Base-by-base conservation (phyloP, 2,888 invertebrate genomes). In the Pyrochroa serraticornis region DNA sequence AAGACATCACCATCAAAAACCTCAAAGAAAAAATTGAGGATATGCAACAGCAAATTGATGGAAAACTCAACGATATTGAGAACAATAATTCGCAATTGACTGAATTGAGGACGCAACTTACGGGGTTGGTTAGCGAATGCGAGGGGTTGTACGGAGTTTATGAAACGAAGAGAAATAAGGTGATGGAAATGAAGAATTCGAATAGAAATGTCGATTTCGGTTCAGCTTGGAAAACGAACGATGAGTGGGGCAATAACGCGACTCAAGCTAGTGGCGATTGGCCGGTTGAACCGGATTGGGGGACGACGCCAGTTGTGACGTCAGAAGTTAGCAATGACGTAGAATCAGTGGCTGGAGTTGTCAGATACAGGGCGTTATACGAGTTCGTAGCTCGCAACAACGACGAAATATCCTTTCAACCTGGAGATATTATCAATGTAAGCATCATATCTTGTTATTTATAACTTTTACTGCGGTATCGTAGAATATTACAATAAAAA, bases 321-420 rank as follows among this genome's bases (percentile, higher is more conserved):
- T 59, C 66, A 9, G 66, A 65, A 12, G 58, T 68, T 57, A 66
- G 72, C 6, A 75, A 78, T 37, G 48, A 34, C 37, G 39, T 12
- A 5, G 36, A 22, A 8, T 7, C 14, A 12, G 46, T 37, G 14
- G 6, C 33, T 7, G 84, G 83, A 34, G 82, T 83, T 59, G 82
- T 82, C 37, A 89, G 90, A 75, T 97, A 95, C 82, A 86, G 93
- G 51, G 97, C 96, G 10, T 83, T 98, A 42, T 99, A 94, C 76
- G 95, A 95, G 77, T 99, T 99, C 80, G 88, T 88, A 7, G 95
- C 97, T 0, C 84, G 97, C 47, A 95, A 95, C 68, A 84, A 85
- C 0, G 99, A 98, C 79, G 98, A 99, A 77, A 86, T 98, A 32
- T 91, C 93, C 12, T 88, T 98, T 71, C 90, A 92, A 77, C 94